These are phyloP conservation scores for Malaclemys terrapin DNA, from an alignment of 2,113 vertebrate species.

Conservation along the genomic window DNA sequence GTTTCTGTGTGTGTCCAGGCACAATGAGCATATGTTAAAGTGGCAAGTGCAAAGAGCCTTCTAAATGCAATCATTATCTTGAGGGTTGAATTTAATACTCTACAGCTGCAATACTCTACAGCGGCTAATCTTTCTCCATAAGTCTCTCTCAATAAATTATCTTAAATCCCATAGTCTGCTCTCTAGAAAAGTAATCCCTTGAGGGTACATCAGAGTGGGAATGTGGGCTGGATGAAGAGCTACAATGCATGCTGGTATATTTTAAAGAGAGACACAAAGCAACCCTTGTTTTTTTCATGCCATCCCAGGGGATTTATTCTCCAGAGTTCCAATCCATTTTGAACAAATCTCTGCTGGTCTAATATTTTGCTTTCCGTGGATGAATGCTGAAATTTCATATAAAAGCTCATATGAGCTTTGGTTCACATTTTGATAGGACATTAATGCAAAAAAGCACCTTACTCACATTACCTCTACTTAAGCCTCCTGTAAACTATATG, in stretches of 20 bases:
- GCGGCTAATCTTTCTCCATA: background rate
- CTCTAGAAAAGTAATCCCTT: background rate
- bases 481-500: slow-evolving; percentile 1
- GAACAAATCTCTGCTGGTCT: background rate
- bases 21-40: accelerated
- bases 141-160: background rate
- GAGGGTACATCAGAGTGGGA: background rate
- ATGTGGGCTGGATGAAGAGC: background rate
- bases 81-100: background rate
- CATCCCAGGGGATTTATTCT: background rate
- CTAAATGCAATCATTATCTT: background rate
- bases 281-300: background rate
- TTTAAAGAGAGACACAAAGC: background rate
- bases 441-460: background rate
- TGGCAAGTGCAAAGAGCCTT: background rate
- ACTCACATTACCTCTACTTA: background rate
- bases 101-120: background rate
- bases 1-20: accelerated
- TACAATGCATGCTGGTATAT: accelerated
- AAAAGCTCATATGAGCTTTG: background rate
- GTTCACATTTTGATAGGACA: slow-evolving; percentile 38
- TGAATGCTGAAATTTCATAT: slow-evolving; percentile 9
- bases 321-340: background rate
- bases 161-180: background rate
- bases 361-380: background rate